Percentiles rank a stretch among this genome's conserved stretches.
Conservation (phyloP, 2,113 vertebrate genomes). For the Pedetes capensis region DNA sequence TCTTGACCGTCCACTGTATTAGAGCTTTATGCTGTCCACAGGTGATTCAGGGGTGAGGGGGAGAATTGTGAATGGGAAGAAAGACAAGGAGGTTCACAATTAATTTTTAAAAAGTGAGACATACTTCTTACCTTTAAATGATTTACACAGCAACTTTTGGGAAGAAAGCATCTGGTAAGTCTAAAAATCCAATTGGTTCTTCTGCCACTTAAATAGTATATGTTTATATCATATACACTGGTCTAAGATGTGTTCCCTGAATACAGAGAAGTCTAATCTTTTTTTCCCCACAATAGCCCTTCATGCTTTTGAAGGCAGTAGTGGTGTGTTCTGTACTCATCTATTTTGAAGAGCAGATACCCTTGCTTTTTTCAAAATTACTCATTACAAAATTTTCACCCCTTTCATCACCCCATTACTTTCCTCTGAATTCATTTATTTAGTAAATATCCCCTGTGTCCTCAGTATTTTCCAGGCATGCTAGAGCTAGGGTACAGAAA, state of each 20-base stretch:
- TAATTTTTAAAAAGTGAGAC: neutral
- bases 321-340: neutral
- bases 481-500: neutral
- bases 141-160: neutral
- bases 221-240: neutral
- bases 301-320: neutral
- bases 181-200: neutral
- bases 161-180: neutral
- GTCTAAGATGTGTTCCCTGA: neutral
- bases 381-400: neutral
- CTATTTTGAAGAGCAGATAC: neutral
- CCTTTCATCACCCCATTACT: neutral
- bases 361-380: neutral
- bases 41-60: neutral
- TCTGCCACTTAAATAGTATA: neutral
- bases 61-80: neutral
- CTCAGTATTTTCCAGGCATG: neutral
- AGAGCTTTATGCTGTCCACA: neutral
- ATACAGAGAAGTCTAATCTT: neutral
- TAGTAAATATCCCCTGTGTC: neutral
- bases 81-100: neutral
- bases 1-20: neutral
- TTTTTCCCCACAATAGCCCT: rapidly evolving
- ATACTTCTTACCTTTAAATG: neutral
- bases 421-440: neutral